Base-by-base conservation (phyloP, 1,140 invertebrate genomes). In the Ceratitis capitata region DNA sequence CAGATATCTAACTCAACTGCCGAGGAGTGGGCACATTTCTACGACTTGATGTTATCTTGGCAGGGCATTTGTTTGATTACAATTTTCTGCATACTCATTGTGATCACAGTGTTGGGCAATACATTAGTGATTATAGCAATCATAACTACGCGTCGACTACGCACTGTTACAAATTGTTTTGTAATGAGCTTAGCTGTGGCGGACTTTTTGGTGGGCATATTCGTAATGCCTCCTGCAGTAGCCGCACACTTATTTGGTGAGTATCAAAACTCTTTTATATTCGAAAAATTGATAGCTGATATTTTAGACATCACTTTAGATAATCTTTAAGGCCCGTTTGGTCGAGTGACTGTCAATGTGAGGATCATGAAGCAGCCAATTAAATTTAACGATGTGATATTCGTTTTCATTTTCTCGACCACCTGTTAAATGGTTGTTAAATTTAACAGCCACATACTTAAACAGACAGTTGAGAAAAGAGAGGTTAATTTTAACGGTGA, bases 121-220 rank as follows among this genome's bases (percentile, higher is more conserved):
- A 95, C 96, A 3, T 93, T 98, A 84, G 97, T 98, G 16, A 97
- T 98, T 64, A 93, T 96, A 0, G 96, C 97, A 1, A 97, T 98
- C 7, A 94, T 96, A 87, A 98, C 95, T 14, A 98, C 97, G 74
- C 94, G 96, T 86, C 94, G 97, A 84, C 92, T 98, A 82, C 94
- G 97, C 69, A 97, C 96, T n/a, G 97, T 98, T 19, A 98, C 97
- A 74, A 98, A 98, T 92, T 98, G 97, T 92, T 97, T 98, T 91
- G 95, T 98, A 29, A 97, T 97, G 61, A 98, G 96, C 53, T 92
- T 98, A 87, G 97, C 97, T 1, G 95, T 96, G 1, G 96, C 97
- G 42, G 97, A 98, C 93, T 94, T 97, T 90, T 92, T 97, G 83
- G 97, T 98, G 1, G 97, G 97, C 0, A 94, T 97, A 45, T 96